Evolutionary conservation across 2,888 invertebrate species (phyloP).

Genomic region (Monopis laevigella): DNA sequence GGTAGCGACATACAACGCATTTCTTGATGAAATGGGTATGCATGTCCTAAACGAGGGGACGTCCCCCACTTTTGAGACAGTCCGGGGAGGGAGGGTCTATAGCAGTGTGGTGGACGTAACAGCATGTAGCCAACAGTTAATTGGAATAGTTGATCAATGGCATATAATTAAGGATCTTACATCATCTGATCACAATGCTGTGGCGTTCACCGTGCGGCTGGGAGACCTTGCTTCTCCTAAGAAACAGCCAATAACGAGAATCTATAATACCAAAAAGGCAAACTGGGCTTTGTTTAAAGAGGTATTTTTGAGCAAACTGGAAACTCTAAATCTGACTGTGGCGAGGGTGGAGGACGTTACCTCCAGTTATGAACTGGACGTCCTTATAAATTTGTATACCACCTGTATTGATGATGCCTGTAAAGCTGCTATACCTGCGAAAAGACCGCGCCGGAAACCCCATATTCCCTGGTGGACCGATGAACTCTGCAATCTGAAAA

Average conservation of each 20-base stretch:
- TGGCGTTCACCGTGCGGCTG: not conserved
- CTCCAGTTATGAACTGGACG: not conserved
- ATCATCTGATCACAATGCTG: conserved; percentile 3
- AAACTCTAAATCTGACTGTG: not conserved
- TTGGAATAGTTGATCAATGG: no score
- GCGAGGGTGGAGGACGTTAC: not conserved
- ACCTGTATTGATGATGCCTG: not conserved
- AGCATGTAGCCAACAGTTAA: not conserved
- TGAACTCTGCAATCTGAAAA: conserved; percentile 3
- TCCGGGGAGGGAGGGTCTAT: not conserved
- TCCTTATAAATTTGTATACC: not conserved
- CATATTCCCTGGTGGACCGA: conserved; percentile 12
- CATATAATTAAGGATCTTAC: conserved; percentile 2
- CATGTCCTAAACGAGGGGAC: conserved; percentile 20
- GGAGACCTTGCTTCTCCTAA: not conserved
- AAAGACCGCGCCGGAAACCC: not conserved
- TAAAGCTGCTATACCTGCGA: not conserved
- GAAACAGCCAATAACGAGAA: not conserved
- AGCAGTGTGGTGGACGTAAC: conserved; percentile 1
- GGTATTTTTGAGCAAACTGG: not conserved
- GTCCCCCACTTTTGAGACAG: conserved; percentile 14
- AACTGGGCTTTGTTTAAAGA: not conserved
- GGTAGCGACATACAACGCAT: conserved; percentile 13
- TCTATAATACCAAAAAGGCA: conserved; percentile 7
- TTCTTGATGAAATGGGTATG: conserved; percentile 4